A percentile compares a stretch with the other conserved stretches of the same genome.
phyloP scores from a whole-genome alignment of 2,797 vertebrate species.

The Micromesistius poutassou region DNA sequence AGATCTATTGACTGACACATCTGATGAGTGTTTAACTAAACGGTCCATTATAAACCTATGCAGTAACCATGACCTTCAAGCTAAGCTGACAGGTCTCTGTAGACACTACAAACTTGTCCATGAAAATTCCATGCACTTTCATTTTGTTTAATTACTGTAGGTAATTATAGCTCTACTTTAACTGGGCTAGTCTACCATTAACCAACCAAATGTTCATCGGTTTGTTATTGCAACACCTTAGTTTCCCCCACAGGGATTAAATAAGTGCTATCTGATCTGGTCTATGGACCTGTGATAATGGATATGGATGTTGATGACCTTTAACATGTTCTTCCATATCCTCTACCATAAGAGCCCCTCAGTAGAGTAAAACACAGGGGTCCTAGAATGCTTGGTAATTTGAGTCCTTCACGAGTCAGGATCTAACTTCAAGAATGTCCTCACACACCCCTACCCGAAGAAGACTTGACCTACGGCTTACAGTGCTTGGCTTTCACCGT shows the following conservation, averaged over 20 bases:
- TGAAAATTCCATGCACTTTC: neutral
- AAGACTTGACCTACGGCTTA: neutral
- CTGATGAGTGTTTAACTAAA: neutral
- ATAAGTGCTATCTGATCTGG: neutral
- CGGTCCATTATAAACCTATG: neutral
- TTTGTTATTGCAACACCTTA: neutral
- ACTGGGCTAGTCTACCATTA: neutral
- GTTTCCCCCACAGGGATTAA: neutral
- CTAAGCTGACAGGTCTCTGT: neutral
- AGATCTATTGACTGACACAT: neutral
- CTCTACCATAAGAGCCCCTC: neutral
- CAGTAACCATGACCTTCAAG: neutral
- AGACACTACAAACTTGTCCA: neutral
- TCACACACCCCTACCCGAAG: neutral
- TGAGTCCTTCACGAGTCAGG: neutral
- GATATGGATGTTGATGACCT: neutral
- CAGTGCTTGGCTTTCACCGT: neutral
- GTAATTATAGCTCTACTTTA: neutral
- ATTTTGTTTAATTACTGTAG: neutral
- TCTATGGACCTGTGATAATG: neutral
- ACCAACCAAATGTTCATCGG: neutral
- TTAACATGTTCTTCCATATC: neutral
- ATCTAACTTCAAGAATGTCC: neutral
- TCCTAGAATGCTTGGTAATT: neutral
- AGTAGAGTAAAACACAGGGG: neutral